A percentile compares a stretch with the other conserved stretches of the same genome.
Evolutionary conservation across 2,113 vertebrate genomes (phyloP).

Genomic region (Odontesthes bonariensis): DNA sequence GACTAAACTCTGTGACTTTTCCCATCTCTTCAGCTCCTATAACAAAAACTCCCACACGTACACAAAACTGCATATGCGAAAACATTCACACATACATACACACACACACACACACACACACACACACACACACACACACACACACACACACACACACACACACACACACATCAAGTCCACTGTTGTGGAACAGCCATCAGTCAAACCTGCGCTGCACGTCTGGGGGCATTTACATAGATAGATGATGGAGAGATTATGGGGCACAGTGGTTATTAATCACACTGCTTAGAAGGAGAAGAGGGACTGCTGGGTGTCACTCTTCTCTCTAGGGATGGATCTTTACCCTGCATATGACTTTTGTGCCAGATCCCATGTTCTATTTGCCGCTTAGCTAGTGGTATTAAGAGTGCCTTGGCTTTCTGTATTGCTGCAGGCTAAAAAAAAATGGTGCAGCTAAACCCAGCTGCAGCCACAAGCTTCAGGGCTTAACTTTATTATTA

Average conservation of each 20-base stretch:
- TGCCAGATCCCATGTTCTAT: slow-evolving; percentile 59
- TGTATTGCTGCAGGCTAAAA: slow-evolving; percentile 52
- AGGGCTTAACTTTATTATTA: slow-evolving; percentile 6
- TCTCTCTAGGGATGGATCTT: slow-evolving; percentile 71
- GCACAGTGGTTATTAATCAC: slow-evolving; percentile 81
- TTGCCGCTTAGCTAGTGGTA: slow-evolving; percentile 38
- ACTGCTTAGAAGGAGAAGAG: slow-evolving; percentile 64
- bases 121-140: too few relatives aligned
- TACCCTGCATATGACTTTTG: slow-evolving; percentile 68
- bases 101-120: slow-evolving; percentile 29
- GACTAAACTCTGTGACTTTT: slow-evolving; percentile 39
- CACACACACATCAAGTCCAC: slow-evolving; percentile 46
- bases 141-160: neutral
- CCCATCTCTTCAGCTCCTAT: slow-evolving; percentile 34
- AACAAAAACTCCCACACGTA: slow-evolving; percentile 35
- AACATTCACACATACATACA: neutral
- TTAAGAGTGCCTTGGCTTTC: slow-evolving; percentile 34
- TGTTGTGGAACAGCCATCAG: slow-evolving; percentile 78
- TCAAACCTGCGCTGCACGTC: slow-evolving; percentile 78
- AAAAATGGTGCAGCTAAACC: slow-evolving; percentile 19
- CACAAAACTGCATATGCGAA: slow-evolving; percentile 34
- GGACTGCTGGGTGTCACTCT: slow-evolving; percentile 71
- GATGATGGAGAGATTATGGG: slow-evolving; percentile 84
- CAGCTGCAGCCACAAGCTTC: slow-evolving; percentile 16
- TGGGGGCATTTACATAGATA: slow-evolving; percentile 83